Evolutionary conservation across 2,113 vertebrate species (phyloP).

Genomic region (Mixornis gularis): DNA sequence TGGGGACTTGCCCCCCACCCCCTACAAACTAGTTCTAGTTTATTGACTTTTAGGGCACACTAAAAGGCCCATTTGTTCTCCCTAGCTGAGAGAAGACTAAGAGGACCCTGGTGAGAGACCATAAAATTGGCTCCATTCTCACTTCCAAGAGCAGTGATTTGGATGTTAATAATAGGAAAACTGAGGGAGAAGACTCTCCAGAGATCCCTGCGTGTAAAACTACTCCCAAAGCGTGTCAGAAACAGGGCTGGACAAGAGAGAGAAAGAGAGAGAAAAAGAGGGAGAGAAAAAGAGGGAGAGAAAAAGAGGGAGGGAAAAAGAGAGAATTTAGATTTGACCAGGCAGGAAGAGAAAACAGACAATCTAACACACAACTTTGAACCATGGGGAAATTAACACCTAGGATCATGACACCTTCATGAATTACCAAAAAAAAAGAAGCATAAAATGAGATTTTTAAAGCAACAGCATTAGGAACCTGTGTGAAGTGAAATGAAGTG

Average conservation of each 20-base stretch:
- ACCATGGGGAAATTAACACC: neutral
- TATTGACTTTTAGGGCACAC: neutral
- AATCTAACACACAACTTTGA: neutral
- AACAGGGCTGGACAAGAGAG: neutral
- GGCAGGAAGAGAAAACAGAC: neutral
- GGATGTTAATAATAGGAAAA: slow-evolving; percentile 8
- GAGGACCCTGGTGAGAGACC: neutral
- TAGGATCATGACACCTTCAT: neutral
- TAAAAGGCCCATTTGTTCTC: slow-evolving; percentile 25
- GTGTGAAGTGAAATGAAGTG: neutral
- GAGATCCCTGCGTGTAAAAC: neutral
- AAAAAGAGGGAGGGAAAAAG: too few species aligned
- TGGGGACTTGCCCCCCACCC: neutral
- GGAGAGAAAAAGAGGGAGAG: too few species aligned
- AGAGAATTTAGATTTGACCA: neutral
- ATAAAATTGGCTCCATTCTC: neutral
- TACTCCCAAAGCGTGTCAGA: neutral
- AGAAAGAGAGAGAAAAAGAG: too few species aligned
- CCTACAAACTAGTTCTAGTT: neutral
- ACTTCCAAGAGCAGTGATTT: neutral
- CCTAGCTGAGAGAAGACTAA: neutral
- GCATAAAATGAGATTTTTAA: neutral
- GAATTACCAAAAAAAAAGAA: neutral
- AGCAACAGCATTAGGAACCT: neutral
- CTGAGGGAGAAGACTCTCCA: neutral